These are phyloP conservation scores for Oligia fasciuncula DNA, from an alignment of 2,888 invertebrate species.

Conservation along the genomic window DNA sequence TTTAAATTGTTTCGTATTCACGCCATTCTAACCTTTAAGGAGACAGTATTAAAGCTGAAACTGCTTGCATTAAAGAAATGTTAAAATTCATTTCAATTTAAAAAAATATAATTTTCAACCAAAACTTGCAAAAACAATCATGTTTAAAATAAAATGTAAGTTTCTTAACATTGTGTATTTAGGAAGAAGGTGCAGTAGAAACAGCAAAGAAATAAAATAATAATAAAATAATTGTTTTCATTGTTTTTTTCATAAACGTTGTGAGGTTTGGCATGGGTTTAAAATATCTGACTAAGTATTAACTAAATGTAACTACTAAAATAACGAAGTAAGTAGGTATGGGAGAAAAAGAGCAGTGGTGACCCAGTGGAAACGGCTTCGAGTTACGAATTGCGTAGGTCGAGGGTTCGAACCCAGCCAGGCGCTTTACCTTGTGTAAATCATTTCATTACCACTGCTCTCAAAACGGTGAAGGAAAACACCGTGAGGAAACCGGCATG, in stretches of 20 bases:
- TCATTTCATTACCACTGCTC: too few species aligned
- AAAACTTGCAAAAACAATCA: neutral
- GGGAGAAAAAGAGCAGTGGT: neutral
- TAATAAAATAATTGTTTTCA: neutral
- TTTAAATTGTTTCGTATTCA: conserved; percentile 1
- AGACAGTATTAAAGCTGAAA: neutral
- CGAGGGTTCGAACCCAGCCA: too few species aligned
- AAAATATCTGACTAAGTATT: neutral
- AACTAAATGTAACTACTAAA: neutral
- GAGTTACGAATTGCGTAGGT: too few species aligned
- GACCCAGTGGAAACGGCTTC: too few species aligned
- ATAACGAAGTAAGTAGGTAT: neutral
- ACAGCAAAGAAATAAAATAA: neutral
- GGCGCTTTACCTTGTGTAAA: too few species aligned
- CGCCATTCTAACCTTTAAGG: neutral
- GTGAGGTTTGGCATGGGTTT: neutral
- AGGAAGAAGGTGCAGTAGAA: neutral
- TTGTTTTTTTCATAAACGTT: neutral
- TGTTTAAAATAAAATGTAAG: neutral
- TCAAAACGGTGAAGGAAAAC: too few species aligned
- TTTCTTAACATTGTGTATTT: conserved; percentile 7
- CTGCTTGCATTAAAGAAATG: neutral
- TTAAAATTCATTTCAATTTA: neutral
- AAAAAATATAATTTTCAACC: neutral
- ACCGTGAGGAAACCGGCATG: too few species aligned